Conservation (phyloP, 2,113 vertebrate species). For the Phylloscopus trochilus region DNA sequence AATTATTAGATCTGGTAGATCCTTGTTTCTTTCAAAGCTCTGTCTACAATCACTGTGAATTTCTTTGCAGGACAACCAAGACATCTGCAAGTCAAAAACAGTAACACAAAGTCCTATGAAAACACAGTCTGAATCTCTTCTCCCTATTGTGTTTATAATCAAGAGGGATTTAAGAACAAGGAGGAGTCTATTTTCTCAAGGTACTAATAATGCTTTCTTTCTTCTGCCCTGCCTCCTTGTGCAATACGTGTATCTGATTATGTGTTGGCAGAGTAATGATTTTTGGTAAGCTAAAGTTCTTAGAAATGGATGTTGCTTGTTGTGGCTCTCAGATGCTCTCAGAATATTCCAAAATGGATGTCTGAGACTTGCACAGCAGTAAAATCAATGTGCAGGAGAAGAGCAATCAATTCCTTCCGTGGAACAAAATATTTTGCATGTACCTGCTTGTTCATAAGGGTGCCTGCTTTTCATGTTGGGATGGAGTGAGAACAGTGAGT, state of each 20-base stretch:
- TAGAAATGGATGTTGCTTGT: not conserved
- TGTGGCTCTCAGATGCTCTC: not conserved
- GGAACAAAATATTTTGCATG: not conserved
- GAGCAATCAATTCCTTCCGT: not conserved
- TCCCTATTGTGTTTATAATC: not conserved
- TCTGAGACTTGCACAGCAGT: not conserved
- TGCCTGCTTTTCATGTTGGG: not conserved
- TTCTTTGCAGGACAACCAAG: not conserved
- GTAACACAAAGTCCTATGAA: not conserved
- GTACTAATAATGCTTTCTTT: not conserved
- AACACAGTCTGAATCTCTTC: not conserved
- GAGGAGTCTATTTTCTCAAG: not conserved
- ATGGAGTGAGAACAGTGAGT: not conserved
- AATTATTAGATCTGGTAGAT: not conserved
- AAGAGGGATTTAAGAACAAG: not conserved
- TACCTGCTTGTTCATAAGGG: not conserved
- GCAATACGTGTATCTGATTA: not conserved
- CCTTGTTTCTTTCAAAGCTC: not conserved
- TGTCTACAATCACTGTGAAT: not conserved
- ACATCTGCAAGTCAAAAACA: not conserved
- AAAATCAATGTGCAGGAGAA: not conserved
- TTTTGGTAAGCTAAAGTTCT: not conserved
- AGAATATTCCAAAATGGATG: not conserved
- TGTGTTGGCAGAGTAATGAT: not conserved
- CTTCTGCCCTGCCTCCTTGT: not conserved